These are phyloP conservation scores for Xerus inauris DNA, from an alignment of 2,113 vertebrate species.

Conservation along the genomic window DNA sequence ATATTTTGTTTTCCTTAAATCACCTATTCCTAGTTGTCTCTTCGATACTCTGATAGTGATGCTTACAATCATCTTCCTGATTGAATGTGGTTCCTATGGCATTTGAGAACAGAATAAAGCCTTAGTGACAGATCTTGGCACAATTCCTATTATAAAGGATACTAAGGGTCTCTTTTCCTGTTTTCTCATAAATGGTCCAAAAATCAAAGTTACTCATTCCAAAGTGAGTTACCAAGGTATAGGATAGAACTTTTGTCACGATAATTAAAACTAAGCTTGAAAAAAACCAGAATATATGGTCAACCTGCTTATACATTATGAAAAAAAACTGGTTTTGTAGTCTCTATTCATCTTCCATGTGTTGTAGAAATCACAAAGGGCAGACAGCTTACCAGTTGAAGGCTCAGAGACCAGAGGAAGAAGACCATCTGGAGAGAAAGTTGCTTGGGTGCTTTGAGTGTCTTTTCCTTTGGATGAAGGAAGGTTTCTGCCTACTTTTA, in stretches of 20 bases:
- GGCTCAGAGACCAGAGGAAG: background rate
- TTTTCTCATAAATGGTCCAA: background rate
- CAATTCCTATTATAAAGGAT: background rate
- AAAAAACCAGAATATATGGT: background rate
- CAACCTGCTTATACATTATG: background rate
- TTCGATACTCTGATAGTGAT: background rate
- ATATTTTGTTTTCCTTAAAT: background rate
- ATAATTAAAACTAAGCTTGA: background rate
- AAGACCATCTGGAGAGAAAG: background rate
- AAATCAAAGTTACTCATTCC: background rate
- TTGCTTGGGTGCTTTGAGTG: background rate
- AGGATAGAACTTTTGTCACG: background rate
- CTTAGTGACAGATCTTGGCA: background rate
- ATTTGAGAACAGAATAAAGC: background rate
- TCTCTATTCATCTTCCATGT: background rate
- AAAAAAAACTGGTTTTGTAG: background rate
- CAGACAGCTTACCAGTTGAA: background rate
- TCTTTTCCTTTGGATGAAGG: rapidly evolving
- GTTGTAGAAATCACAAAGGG: background rate
- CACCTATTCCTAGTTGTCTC: background rate
- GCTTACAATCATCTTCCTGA: background rate
- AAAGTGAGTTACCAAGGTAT: background rate
- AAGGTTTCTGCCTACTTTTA: background rate
- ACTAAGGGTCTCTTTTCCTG: background rate
- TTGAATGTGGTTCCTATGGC: background rate